Evolutionary conservation across 2,888 invertebrate genomes (phyloP).

Genomic region (Elysia crispata): DNA sequence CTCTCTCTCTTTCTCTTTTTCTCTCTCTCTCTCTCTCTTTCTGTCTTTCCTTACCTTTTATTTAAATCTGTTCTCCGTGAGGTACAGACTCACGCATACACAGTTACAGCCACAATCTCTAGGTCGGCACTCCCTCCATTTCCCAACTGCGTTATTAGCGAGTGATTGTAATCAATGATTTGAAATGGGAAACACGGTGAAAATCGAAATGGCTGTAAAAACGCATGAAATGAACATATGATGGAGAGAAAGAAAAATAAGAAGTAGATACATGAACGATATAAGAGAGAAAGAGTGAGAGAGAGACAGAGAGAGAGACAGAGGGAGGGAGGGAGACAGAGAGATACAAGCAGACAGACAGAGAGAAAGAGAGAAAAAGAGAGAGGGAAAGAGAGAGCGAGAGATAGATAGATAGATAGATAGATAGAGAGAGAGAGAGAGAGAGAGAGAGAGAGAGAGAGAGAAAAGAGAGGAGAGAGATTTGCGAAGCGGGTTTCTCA

Average conservation of each 20-base stretch:
- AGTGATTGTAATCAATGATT: too few relatives aligned
- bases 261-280: neutral
- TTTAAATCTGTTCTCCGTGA: too few relatives aligned
- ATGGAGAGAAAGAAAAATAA: neutral
- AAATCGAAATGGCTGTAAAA: too few relatives aligned
- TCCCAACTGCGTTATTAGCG: neutral
- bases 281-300: conserved; percentile 29
- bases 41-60: too few relatives aligned
- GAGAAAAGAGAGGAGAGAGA: neutral
- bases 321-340: conserved; percentile 19
- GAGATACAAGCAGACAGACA: conserved; percentile 24
- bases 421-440: conserved; percentile 34
- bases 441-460: conserved; percentile 16
- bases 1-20: too few relatives aligned
- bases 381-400: conserved; percentile 18
- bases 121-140: neutral
- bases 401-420: conserved; percentile 33
- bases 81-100: too few relatives aligned
- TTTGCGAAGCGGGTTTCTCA: too few relatives aligned
- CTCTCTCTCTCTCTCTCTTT: too few relatives aligned
- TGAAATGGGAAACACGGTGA: too few relatives aligned
- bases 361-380: conserved; percentile 32
- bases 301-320: conserved; percentile 3
- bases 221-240: neutral
- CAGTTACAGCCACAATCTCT: too few relatives aligned